Conservation (phyloP, 1,140 invertebrate genomes). For the Venustaconcha ellipsiformis region DNA sequence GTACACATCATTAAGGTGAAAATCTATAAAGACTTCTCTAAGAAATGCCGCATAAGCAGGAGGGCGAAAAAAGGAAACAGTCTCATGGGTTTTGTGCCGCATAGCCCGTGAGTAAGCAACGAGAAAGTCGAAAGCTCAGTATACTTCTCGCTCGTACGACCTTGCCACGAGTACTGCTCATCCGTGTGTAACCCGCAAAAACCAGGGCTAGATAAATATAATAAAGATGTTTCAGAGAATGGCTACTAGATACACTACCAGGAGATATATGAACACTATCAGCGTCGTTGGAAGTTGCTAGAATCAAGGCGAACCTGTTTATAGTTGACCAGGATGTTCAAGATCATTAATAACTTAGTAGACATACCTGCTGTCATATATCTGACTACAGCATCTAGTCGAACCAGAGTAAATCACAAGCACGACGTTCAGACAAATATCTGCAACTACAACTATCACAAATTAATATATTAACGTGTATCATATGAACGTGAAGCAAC, state of each 20-base stretch:
- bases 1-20: slow-evolving; percentile 25
- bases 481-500: not conserved
- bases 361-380: not conserved
- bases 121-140: no score
- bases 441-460: not conserved
- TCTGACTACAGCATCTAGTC: not conserved
- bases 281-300: not conserved
- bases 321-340: not conserved
- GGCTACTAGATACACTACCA: slow-evolving; percentile 3
- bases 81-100: no score
- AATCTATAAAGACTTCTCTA: no score
- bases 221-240: slow-evolving; percentile 1
- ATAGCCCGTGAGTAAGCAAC: no score
- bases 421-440: not conserved
- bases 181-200: no score
- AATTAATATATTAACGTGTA: not conserved
- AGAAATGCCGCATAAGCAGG: no score
- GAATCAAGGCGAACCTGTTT: not conserved
- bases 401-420: not conserved
- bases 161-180: no score
- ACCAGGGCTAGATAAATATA: not conserved
- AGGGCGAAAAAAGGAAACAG: no score
- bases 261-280: not conserved
- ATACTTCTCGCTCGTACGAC: no score
- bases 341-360: not conserved